Evolutionary conservation across 2,888 invertebrate genomes (phyloP).

Genomic region (Carpatolechia fugitivella): DNA sequence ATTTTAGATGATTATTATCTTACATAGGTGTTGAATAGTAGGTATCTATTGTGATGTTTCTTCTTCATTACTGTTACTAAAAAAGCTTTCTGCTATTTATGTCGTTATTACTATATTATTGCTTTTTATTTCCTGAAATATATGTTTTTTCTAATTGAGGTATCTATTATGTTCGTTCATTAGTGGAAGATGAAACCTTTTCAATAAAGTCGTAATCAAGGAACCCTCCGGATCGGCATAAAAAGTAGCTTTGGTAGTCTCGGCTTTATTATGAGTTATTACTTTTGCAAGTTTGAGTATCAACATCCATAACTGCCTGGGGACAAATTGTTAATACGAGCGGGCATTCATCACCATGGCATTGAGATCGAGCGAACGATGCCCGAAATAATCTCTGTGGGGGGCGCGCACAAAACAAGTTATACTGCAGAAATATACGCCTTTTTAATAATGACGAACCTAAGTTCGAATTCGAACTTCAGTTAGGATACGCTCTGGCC

Average conservation of each 20-base stretch:
- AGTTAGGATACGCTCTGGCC: too few relatives aligned
- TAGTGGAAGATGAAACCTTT: conserved; percentile 7
- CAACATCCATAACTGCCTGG: conserved; percentile 45
- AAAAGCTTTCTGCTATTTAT: too few relatives aligned
- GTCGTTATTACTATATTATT: neutral
- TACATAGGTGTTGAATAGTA: too few relatives aligned
- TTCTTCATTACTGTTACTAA: too few relatives aligned
- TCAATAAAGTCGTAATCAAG: conserved; percentile 11
- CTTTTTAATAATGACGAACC: too few relatives aligned
- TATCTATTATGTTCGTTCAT: neutral
- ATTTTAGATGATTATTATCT: too few relatives aligned
- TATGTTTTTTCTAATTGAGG: neutral
- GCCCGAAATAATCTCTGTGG: conserved; percentile 62
- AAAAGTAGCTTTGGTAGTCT: conserved; percentile 23
- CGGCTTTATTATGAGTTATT: conserved; percentile 42
- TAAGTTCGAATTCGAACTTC: too few relatives aligned
- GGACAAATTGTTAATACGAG: conserved; percentile 68
- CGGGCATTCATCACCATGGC: conserved; percentile 68
- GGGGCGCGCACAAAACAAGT: conserved; percentile 18
- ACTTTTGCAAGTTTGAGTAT: conserved; percentile 41
- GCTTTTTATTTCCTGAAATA: neutral
- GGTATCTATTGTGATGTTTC: too few relatives aligned
- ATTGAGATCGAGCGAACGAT: conserved; percentile 63
- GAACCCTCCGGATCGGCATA: conserved; percentile 2
- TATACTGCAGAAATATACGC: neutral